Percentiles rank a stretch among this genome's conserved stretches.
Conservation (phyloP, 2,888 invertebrate genomes). For the Blastobasis adustella region DNA sequence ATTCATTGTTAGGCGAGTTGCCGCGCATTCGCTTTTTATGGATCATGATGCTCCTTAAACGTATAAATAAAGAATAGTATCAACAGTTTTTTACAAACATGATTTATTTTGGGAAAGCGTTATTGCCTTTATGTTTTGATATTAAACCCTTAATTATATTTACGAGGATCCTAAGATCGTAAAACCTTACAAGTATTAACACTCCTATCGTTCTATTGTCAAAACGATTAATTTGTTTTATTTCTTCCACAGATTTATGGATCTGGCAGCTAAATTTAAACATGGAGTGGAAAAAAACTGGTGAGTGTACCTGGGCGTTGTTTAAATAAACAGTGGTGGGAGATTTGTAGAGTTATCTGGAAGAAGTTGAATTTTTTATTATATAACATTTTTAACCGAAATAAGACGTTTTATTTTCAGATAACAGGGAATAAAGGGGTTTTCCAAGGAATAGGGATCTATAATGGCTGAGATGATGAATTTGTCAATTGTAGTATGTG, state of each 20-base stretch:
- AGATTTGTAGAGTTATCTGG: too few relatives aligned
- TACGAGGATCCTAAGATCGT: slow-evolving; percentile 39
- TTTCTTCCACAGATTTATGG: slow-evolving; percentile 50
- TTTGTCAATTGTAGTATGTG: too few relatives aligned
- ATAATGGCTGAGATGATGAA: too few relatives aligned
- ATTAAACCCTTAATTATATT: slow-evolving; percentile 38
- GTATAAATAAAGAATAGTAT: slow-evolving; percentile 67
- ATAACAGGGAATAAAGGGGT: too few relatives aligned
- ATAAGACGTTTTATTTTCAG: too few relatives aligned
- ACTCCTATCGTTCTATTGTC: slow-evolving; percentile 10
- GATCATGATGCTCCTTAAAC: slow-evolving; percentile 59
- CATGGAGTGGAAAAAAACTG: slow-evolving; percentile 38
- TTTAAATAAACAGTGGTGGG: slow-evolving; percentile 17
- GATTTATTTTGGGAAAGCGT: slow-evolving; percentile 52
- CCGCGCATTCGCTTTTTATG: slow-evolving; percentile 59
- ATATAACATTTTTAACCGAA: too few relatives aligned
- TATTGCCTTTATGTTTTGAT: slow-evolving; percentile 36
- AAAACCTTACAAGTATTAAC: slow-evolving; percentile 19
- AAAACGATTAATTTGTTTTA: slow-evolving; percentile 21
- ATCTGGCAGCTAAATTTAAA: slow-evolving; percentile 27
- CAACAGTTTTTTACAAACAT: slow-evolving; percentile 49
- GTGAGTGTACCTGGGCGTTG: slow-evolving; percentile 30
- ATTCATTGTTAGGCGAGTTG: slow-evolving; percentile 66
- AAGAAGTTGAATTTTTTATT: too few relatives aligned
- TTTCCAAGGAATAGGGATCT: too few relatives aligned